Evolutionary conservation across 2,113 vertebrate species (phyloP).

Genomic region (Cervus canadensis): DNA sequence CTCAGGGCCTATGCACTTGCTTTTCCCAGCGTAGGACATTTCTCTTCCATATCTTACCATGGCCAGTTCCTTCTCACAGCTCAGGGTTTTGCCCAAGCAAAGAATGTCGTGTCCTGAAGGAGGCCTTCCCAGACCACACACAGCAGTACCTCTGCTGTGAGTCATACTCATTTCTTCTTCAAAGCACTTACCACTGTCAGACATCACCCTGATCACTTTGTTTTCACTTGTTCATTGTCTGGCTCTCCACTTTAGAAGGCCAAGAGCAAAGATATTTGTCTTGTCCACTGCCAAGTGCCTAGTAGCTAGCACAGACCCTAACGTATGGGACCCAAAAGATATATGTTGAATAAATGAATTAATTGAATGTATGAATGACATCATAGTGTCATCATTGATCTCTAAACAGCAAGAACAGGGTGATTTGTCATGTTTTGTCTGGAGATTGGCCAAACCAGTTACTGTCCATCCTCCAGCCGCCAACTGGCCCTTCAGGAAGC

Average conservation of each 20-base stretch:
- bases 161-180: not conserved
- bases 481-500: not conserved
- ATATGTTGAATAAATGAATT: not conserved
- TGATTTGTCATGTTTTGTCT: not conserved
- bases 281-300: not conserved
- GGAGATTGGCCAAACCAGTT: not conserved
- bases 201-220: not conserved
- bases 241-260: not conserved
- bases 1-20: not conserved
- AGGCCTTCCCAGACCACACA: not conserved
- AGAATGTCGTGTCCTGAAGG: too few species aligned
- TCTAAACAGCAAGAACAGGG: not conserved
- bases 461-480: not conserved
- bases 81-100: not conserved
- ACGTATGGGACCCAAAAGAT: not conserved
- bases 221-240: not conserved
- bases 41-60: not conserved
- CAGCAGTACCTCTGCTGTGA: not conserved
- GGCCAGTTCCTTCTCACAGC: not conserved
- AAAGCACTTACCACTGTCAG: not conserved
- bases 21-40: not conserved
- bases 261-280: not conserved
- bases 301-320: not conserved
- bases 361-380: not conserved
- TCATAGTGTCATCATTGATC: not conserved